A percentile compares a stretch with the other conserved stretches of the same genome.
These are phyloP conservation scores for Physella acuta DNA, from an alignment of 1,140 invertebrate genomes.

Conservation along the genomic window DNA sequence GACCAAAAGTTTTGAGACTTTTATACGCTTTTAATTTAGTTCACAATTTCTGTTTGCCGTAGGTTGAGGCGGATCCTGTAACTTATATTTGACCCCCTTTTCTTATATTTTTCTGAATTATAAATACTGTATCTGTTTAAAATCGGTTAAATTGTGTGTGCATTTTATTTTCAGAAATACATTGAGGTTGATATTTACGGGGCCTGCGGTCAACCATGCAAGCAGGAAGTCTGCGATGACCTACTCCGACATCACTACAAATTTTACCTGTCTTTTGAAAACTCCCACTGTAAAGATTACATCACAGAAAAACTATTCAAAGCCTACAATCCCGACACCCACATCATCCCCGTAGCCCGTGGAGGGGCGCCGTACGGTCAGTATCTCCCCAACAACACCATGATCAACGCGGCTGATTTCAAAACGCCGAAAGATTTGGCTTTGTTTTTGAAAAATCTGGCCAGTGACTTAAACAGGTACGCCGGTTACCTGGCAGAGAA, in stretches of 20 bases:
- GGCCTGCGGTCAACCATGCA: conserved; percentile 59
- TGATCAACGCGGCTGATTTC: conserved; percentile 22
- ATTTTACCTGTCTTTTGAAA: conserved; percentile 24
- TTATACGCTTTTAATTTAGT: too few species aligned
- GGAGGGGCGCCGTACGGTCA: conserved; percentile 10
- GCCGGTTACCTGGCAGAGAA: conserved; percentile 20
- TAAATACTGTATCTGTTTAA: too few species aligned
- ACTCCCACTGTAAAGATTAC: conserved; percentile 19
- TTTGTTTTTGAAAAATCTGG: conserved; percentile 9
- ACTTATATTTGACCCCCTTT: too few species aligned
- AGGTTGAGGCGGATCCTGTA: too few species aligned
- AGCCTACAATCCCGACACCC: background rate
- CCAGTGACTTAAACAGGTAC: conserved; percentile 17
- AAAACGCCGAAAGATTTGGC: conserved; percentile 13
- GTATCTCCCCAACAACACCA: conserved; percentile 10
- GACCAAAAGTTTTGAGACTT: too few species aligned
- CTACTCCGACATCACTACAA: conserved; percentile 62
- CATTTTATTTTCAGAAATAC: conserved; percentile 57
- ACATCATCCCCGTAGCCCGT: conserved; percentile 21
- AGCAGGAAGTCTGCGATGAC: background rate
- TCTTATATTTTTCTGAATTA: too few species aligned
- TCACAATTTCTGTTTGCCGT: too few species aligned
- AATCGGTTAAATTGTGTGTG: too few species aligned
- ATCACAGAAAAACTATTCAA: conserved; percentile 24
- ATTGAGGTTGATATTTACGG: conserved; percentile 75